Evolutionary conservation across 30 jellyfish, hydroid and myxozoan genomes (phyloP), one percentile per base, ranked within the genome.

Genomic region (Phacellophora camtschatica): DNA sequence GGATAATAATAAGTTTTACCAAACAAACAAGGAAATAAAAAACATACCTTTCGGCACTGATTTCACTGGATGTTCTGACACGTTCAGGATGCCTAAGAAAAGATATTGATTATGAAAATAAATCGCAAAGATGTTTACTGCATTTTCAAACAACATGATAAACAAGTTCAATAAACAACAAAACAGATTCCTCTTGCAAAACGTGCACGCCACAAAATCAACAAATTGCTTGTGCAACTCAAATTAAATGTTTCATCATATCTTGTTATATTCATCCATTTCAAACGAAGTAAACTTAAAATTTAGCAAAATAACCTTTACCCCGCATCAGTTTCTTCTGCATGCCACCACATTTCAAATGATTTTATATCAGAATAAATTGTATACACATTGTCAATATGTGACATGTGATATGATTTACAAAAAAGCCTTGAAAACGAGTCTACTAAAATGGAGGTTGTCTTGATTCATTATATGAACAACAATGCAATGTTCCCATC

Each of bases 11-110:
- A 19, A 23, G 10, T 5, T 19, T 27, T 5, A 27, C 75, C 10
- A 6, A 25, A 19, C 11, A 6, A 6, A 25, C 10, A 5, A 61
- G 29, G 4, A 31, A 9, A 27, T 29, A 29, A 8, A 5, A 19
- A 6, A 27, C 42, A 24, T 66, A 68, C 84, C 92, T 68, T 42
- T 66, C 92, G 2, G 54, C 78, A 34, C 92, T 81, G 9, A 70
- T 16, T 67, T 82, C 94, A 68, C 94, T 82, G 27, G 86, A 82
- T 9, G 94, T 33, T 24, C 91, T n/a, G n/a, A n/a, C n/a, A n/a
- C n/a, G n/a, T n/a, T n/a, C n/a, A n/a, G n/a, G n/a, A n/a, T n/a
- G n/a, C n/a, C n/a, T n/a, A n/a, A n/a, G n/a, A n/a, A n/a, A n/a
- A n/a, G n/a, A n/a, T n/a, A n/a, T n/a, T n/a, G n/a, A n/a, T n/a